Conservation (phyloP, 2,888 invertebrate genomes). For the Molanna angustata region DNA sequence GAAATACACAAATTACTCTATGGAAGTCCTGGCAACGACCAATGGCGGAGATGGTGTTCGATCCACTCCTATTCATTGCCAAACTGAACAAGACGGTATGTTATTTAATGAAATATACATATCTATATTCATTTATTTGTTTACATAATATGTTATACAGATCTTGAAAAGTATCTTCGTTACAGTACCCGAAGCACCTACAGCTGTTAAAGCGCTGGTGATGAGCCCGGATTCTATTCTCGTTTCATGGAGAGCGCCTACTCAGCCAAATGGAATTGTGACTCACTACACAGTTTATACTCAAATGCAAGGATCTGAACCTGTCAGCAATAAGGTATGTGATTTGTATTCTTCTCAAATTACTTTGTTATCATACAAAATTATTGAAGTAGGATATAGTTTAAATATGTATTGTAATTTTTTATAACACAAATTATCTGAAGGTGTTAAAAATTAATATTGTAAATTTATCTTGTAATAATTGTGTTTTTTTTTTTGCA, state of each 20-base stretch:
- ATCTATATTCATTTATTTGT: background rate
- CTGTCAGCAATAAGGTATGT: constrained; percentile 73
- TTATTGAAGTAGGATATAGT: background rate
- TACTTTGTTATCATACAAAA: no score
- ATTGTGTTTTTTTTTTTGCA: constrained; percentile 11
- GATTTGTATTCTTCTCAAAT: no score
- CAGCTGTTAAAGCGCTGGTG: constrained; percentile 88
- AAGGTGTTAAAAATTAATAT: no score
- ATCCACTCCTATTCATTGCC: constrained; percentile 83
- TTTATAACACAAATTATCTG: background rate
- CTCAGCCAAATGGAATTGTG: constrained; percentile 89
- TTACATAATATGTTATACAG: background rate
- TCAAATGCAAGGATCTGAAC: constrained; percentile 68
- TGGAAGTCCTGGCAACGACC: constrained; percentile 93
- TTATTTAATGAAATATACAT: background rate
- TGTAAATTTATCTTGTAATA: background rate
- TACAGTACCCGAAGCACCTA: constrained; percentile 88
- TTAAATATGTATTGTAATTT: background rate
- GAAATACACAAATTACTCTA: constrained; percentile 95
- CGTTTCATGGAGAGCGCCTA: constrained; percentile 91
- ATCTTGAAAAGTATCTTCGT: background rate
- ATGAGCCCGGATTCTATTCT: constrained; percentile 90
- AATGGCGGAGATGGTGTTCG: constrained; percentile 94
- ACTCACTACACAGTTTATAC: constrained; percentile 92
- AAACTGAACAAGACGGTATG: constrained; percentile 92